A percentile compares a stretch with the other conserved stretches of the same genome.
Conservation (phyloP, 1,140 invertebrate species). For the Ceratosolen fusciceps region DNA sequence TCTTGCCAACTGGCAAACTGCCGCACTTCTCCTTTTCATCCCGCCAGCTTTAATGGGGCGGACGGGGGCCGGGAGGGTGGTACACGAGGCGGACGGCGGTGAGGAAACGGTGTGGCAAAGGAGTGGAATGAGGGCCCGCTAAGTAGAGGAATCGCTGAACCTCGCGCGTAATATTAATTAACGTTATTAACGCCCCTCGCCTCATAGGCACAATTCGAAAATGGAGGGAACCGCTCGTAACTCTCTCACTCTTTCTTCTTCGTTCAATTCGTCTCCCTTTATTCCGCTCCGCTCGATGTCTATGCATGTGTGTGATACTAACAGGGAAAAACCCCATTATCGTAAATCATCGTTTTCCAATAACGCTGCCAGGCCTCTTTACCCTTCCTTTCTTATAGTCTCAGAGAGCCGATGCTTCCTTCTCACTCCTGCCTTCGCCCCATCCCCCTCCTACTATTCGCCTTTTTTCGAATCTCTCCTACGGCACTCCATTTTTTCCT, state of each 20-base stretch:
- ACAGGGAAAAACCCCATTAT: conserved; percentile 68
- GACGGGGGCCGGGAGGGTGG: background rate
- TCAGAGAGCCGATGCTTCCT: conserved; percentile 48
- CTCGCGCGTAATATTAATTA: conserved; percentile 72
- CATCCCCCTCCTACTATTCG: too few relatives aligned
- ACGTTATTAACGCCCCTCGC: conserved; percentile 69
- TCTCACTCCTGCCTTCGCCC: background rate
- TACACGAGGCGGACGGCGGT: too few relatives aligned
- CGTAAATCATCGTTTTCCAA: conserved; percentile 74
- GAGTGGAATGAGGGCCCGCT: too few relatives aligned
- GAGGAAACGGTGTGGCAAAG: too few relatives aligned
- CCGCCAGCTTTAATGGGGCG: background rate
- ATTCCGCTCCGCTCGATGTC: background rate
- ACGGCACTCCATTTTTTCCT: conserved; percentile 35
- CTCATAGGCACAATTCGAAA: conserved; percentile 55
- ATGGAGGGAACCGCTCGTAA: conserved; percentile 44
- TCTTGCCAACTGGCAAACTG: conserved; percentile 69
- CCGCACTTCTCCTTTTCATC: conserved; percentile 51
- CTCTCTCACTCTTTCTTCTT: conserved; percentile 35
- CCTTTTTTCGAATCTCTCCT: background rate
- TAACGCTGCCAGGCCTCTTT: conserved; percentile 70
- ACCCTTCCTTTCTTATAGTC: conserved; percentile 50
- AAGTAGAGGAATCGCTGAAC: conserved; percentile 61
- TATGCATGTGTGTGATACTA: background rate
- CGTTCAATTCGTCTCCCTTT: conserved; percentile 38